phyloP scores from a whole-genome alignment of 92 coral and sea anemone species.

The Heteractis magnifica region DNA sequence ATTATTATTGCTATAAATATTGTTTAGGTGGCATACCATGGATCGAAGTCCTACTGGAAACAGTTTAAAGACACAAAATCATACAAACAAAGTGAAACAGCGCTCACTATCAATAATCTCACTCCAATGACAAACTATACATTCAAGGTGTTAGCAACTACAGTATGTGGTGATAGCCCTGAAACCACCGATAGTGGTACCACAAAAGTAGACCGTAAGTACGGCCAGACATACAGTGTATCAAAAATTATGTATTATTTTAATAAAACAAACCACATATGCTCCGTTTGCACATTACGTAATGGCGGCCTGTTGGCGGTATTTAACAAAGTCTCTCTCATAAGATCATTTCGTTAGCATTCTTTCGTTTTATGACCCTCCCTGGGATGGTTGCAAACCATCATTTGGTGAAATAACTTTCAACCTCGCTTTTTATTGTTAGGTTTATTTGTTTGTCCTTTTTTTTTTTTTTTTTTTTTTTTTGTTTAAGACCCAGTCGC shows the following conservation, averaged over 20 bases:
- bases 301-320: not conserved
- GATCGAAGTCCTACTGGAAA: constrained; percentile 13
- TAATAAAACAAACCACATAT: not conserved
- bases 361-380: too few relatives aligned
- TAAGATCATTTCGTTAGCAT: too few relatives aligned
- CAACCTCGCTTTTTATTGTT: not conserved
- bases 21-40: not conserved
- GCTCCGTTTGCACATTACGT: not conserved
- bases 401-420: not conserved
- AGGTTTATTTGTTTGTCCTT: not conserved
- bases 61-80: not conserved
- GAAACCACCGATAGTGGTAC: not conserved
- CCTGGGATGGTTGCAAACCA: too few relatives aligned
- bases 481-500: constrained; percentile 2
- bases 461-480: not conserved
- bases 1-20: not conserved
- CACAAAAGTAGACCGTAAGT: constrained; percentile 11
- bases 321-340: not conserved
- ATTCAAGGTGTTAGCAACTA: constrained; percentile 13
- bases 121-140: constrained; percentile 8
- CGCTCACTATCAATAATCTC: not conserved
- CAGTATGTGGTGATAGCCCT: constrained; percentile 16
- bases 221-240: not conserved
- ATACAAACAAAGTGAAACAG: not conserved
- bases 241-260: not conserved